Percentiles rank a stretch among this genome's conserved stretches.
Conservation (phyloP, 2,113 vertebrate species). For the Axis porcinus region DNA sequence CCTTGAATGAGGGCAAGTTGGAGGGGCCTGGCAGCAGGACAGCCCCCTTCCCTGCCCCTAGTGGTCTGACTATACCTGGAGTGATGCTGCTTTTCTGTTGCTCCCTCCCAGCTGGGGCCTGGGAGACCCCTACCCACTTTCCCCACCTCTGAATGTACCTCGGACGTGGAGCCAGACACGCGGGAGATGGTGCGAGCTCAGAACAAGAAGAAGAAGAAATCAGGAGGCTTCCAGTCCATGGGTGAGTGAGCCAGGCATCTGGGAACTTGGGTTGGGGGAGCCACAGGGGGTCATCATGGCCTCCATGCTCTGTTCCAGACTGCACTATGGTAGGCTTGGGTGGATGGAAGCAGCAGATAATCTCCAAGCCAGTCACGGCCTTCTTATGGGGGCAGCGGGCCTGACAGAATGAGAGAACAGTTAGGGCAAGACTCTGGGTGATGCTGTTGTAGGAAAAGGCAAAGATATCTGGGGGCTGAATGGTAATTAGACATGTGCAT, state of each 20-base stretch:
- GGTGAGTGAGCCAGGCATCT: slow-evolving; percentile 78
- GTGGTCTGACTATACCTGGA: background rate
- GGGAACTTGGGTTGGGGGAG: rapidly evolving
- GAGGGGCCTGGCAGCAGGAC: background rate
- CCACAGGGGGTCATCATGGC: background rate
- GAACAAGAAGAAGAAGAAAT: slow-evolving; percentile 99
- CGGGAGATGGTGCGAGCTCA: slow-evolving; percentile 91
- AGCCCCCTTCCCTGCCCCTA: too few relatives aligned
- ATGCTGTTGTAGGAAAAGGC: background rate
- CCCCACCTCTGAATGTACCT: slow-evolving; percentile 79
- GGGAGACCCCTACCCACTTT: slow-evolving; percentile 80
- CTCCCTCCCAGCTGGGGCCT: slow-evolving; percentile 1
- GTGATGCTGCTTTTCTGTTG: background rate
- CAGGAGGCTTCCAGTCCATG: slow-evolving; percentile 99
- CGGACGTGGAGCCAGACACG: slow-evolving; percentile 91
- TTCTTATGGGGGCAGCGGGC: rapidly evolving
- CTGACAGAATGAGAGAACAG: background rate
- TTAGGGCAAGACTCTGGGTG: background rate
- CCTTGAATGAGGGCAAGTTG: background rate
- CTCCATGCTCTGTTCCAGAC: background rate
- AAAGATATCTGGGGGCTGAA: background rate
- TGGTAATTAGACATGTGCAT: background rate
- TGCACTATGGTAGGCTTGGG: background rate
- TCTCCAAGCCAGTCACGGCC: background rate
- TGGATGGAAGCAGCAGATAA: background rate